Evolutionary conservation across 2,113 vertebrate species (phyloP).

Genomic region (Chamaea fasciata): DNA sequence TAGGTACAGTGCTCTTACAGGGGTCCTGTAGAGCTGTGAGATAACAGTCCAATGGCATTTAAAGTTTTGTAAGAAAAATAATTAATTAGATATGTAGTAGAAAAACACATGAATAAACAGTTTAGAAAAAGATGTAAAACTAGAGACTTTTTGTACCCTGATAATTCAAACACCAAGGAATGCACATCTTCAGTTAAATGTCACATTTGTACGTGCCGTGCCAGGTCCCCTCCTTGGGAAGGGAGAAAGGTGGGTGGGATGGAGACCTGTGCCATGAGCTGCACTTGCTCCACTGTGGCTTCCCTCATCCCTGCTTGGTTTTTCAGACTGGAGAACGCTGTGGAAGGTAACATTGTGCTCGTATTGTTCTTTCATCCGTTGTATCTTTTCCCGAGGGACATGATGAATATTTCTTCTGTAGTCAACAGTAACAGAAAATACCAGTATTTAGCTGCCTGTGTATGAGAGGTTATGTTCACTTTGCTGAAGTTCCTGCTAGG

Average conservation of each 20-base stretch:
- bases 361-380: constrained; percentile 75
- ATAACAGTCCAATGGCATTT: not conserved
- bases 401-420: constrained; percentile 73
- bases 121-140: constrained; percentile 3
- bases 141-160: not conserved
- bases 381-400: constrained; percentile 73
- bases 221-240: constrained; percentile 8
- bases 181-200: not conserved
- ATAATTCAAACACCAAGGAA: constrained; percentile 10
- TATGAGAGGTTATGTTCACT: not conserved
- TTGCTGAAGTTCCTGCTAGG: not conserved
- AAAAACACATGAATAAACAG: constrained; percentile 37
- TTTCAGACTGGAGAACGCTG: constrained; percentile 70
- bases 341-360: constrained; percentile 75
- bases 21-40: not conserved
- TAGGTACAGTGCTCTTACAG: not conserved
- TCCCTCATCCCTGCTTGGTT: constrained; percentile 45
- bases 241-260: not conserved
- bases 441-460: not conserved
- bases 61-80: not conserved
- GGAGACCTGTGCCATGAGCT: not conserved
- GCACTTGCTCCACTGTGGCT: not conserved
- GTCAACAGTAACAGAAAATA: not conserved
- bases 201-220: not conserved
- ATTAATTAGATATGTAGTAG: not conserved